Base-by-base conservation (phyloP, 1,140 invertebrate species). In the Drosophila paulistorum region DNA sequence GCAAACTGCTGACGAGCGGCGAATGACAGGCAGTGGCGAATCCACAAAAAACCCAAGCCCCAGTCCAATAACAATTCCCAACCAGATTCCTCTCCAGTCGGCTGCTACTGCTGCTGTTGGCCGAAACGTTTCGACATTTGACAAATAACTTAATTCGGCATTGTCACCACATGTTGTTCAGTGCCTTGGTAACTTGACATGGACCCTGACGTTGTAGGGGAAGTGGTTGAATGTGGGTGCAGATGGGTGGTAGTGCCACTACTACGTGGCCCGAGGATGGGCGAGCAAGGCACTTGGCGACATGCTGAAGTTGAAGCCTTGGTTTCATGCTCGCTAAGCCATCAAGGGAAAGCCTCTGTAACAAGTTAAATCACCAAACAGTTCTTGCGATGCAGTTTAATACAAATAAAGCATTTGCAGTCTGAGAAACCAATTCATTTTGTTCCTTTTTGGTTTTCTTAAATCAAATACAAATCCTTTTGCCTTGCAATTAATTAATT, bases 111-210 rank as follows among this genome's bases (percentile, higher is more conserved):
- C 41, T 35, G 59, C 17, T 42, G 70, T 77, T 65, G 74, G 67
- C 51, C 64, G 66, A 76, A 77, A 71, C 75, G 54, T 69, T 89
- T 71, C 84, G 77, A 86, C 83, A 74, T 86, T 87, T 87, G 83
- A 73, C 79, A 87, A 87, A 89, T 89, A 87, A 87, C 84, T 87
- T 87, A 87, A 87, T 87, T 87, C 83, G 70, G 62, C 71, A 80
- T 67, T 87, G 84, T 87, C 84, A 84, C 83, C 83, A 89, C 84
- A 89, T 78, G 75, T 73, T 78, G 69, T 70, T 26, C 55, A 35
- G 64, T 70, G 55, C 48, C 62, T 51, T 30, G 13, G 33, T 37
- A 45, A 57, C 63, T 39, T 42, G 59, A 61, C 59, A 42, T 42
- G 45, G 45, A 23, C 17, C 3, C 20, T 51, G 39, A 57, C 35